Evolutionary conservation across 2,113 vertebrate species (phyloP).

Genomic region (Poeciliopsis prolifica): DNA sequence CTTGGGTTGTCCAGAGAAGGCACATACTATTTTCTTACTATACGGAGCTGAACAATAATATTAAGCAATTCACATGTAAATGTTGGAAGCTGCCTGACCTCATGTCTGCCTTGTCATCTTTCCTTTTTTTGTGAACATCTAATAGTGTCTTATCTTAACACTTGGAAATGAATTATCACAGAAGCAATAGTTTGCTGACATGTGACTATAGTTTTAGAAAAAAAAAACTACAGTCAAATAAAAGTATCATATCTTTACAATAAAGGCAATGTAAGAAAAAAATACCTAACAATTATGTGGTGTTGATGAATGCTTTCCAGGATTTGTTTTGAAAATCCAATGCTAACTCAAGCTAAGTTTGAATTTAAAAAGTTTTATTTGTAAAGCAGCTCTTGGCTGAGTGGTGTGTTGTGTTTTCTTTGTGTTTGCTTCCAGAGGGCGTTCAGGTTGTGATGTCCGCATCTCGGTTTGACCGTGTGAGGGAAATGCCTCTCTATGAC

Average conservation of each 20-base stretch:
- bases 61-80: background rate
- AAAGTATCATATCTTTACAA: background rate
- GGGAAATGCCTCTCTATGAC: conserved; percentile 74
- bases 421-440: conserved; percentile 26
- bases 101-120: no score
- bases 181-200: no score
- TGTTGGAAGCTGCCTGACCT: no score
- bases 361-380: background rate
- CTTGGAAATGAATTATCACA: no score
- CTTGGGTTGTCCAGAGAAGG: background rate
- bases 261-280: no score
- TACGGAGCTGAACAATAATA: background rate
- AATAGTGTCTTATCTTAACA: no score
- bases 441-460: conserved; percentile 57
- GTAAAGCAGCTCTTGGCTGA: background rate
- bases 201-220: background rate
- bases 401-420: background rate
- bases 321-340: background rate
- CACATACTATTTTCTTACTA: background rate
- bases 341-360: background rate
- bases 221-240: background rate
- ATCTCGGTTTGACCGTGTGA: conserved; percentile 68
- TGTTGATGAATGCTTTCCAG: background rate
- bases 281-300: background rate
- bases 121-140: no score